Base-by-base conservation (phyloP, 2,888 invertebrate species). In the Spialia ferax region DNA sequence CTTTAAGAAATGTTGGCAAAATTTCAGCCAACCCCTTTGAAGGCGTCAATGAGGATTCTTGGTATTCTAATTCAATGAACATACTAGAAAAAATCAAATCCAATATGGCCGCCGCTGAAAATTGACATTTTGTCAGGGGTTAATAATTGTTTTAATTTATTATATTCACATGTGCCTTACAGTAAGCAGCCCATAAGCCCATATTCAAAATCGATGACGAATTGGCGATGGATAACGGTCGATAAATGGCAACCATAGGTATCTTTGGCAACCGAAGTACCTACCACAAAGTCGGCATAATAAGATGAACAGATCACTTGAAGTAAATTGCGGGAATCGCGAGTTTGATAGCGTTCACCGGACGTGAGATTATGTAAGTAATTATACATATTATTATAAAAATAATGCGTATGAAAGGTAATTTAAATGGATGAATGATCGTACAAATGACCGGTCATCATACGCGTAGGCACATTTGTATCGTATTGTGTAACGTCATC, bases 401-500 rank as follows among this genome's bases (percentile, higher is more conserved):
- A n/a, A n/a, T n/a, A n/a, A n/a, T n/a, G n/a, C n/a, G n/a, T n/a
- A n/a, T n/a, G n/a, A n/a, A n/a, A n/a, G n/a, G n/a, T n/a, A n/a
- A n/a, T n/a, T n/a, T 38, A 38, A 38, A n/a, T 38, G 5, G n/a
- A 38, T 38, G 38, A 38, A 38, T 5, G n/a, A n/a, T 38, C n/a
- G 38, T 38, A 38, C 13, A 15, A 54, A 54, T n/a, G n/a, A 54
- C n/a, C 11, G n/a, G 52, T 26, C 23, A 52, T 52, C 22, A 52
- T 23, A 52, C 52, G 11, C 52, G 22, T n/a, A 23, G n/a, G 23
- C 15, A 20, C 50, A 35, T 52, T 22, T 35, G 13, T 62, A 62
- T 29, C 20, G 38, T 6, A 54, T 63, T 63, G 63, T 63, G 45
- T 55, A 63, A 55, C 60, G 61, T 50, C 42, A 72, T 69, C 69